Evolutionary conservation across 23 tunicate species (phyloP).

Genomic region (Styela clava): DNA sequence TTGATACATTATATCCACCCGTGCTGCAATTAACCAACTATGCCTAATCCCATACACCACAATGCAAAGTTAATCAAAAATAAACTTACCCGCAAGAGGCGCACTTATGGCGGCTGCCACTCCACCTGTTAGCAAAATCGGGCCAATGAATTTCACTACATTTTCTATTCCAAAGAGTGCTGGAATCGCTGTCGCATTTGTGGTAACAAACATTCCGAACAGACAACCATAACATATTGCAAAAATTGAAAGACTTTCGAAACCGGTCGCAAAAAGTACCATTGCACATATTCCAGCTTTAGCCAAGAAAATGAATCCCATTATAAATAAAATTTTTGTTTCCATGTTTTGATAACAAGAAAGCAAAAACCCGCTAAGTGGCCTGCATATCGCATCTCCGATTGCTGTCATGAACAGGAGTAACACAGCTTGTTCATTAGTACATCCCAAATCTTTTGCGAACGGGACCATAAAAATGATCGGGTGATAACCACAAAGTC

Average conservation of each 20-base stretch:
- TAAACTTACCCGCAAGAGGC: slow-evolving; percentile 47
- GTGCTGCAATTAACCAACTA: too few relatives aligned
- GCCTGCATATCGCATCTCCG: slow-evolving; percentile 57
- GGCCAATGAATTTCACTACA: slow-evolving; percentile 22
- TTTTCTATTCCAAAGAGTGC: slow-evolving; percentile 41
- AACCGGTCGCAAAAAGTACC: slow-evolving; percentile 2
- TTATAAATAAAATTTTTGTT: slow-evolving; percentile 19
- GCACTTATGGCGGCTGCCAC: slow-evolving; percentile 27
- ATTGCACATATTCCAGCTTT: slow-evolving; percentile 10
- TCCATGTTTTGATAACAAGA: slow-evolving; percentile 6
- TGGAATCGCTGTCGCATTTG: slow-evolving; percentile 26
- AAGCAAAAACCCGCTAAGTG: slow-evolving; percentile 28
- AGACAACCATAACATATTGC: slow-evolving; percentile 35
- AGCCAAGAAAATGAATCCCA: neutral
- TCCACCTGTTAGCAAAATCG: slow-evolving; percentile 23
- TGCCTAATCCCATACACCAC: too few relatives aligned
- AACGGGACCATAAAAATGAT: slow-evolving; percentile 44
- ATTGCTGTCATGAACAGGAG: slow-evolving; percentile 42
- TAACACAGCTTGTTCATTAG: slow-evolving; percentile 32
- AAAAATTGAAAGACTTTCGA: slow-evolving; percentile 6
- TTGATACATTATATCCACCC: too few relatives aligned
- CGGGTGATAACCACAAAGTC: slow-evolving; percentile 22
- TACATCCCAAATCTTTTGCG: slow-evolving; percentile 18
- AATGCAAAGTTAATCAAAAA: too few relatives aligned
- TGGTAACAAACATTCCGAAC: slow-evolving; percentile 24